Percentiles rank a stretch among this genome's conserved stretches.
Evolutionary conservation across 1,140 invertebrate species (phyloP).

Genomic region (Cardiocondyla obscurior): DNA sequence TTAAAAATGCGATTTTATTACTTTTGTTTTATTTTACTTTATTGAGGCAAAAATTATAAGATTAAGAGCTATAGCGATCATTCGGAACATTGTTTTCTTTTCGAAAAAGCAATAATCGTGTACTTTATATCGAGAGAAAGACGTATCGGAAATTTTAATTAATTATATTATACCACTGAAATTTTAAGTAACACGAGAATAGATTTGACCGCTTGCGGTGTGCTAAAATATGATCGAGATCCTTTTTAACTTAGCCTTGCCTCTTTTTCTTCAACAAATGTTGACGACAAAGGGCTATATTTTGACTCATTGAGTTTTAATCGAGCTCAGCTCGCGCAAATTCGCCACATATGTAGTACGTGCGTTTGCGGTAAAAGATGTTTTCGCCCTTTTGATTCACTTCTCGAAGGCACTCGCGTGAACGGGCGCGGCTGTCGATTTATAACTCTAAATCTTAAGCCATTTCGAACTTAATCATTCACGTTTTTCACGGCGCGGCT

Average conservation of each 20-base stretch:
- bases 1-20: constrained; percentile 19
- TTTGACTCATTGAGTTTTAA: constrained; percentile 55
- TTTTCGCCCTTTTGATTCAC: constrained; percentile 30
- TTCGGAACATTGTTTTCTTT: not conserved
- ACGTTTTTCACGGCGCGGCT: constrained; percentile 2
- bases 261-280: constrained; percentile 39
- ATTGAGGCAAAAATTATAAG: not conserved
- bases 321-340: constrained; percentile 36
- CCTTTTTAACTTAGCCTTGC: not conserved
- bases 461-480: constrained; percentile 53
- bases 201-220: not conserved
- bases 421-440: constrained; percentile 19
- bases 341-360: constrained; percentile 46
- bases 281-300: constrained; percentile 41
- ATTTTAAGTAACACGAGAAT: not conserved
- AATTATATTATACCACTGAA: not conserved
- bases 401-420: constrained; percentile 18
- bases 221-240: not conserved
- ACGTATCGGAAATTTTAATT: not conserved
- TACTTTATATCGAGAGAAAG: too few relatives aligned
- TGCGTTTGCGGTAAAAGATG: constrained; percentile 18
- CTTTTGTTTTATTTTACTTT: not conserved
- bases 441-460: constrained; percentile 38
- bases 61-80: not conserved
- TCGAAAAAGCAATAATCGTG: not conserved